Evolutionary conservation across 1,140 invertebrate species (phyloP).

Genomic region (Orius laevigatus): DNA sequence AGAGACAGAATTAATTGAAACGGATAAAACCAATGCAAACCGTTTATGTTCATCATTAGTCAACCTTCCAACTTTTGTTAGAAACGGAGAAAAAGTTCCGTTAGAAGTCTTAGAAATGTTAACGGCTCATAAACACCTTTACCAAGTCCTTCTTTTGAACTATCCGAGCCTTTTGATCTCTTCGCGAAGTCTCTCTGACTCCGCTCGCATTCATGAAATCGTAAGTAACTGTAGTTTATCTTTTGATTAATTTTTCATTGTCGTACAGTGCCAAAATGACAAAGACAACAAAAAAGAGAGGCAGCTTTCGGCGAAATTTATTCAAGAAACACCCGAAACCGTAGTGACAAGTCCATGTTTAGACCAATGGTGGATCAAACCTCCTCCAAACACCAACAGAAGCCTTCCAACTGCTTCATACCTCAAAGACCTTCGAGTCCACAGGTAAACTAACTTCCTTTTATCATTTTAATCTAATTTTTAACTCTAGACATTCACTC

Average conservation of each 20-base stretch:
- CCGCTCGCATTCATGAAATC: constrained; percentile 31
- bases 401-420: constrained; percentile 16
- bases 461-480: neutral
- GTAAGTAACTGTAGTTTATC: constrained; percentile 3
- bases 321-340: neutral
- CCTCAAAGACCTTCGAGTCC: constrained; percentile 37
- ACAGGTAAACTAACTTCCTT: constrained; percentile 24
- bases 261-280: too few species aligned
- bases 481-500: constrained; percentile 53
- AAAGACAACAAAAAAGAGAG: too few species aligned
- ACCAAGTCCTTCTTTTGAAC: constrained; percentile 39
- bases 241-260: too few species aligned
- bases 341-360: neutral
- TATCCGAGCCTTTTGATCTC: constrained; percentile 54
- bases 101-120: constrained; percentile 45
- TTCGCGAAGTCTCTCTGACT: constrained; percentile 54
- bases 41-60: constrained; percentile 39
- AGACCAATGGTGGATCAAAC: constrained; percentile 5
- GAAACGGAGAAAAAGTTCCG: constrained; percentile 44
- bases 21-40: neutral
- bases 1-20: constrained; percentile 1
- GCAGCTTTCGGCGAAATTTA: constrained; percentile 6
- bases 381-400: neutral
- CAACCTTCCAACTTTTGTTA: constrained; percentile 65
- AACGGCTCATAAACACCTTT: constrained; percentile 46